A percentile compares a stretch with the other conserved stretches of the same genome.
phyloP scores from a whole-genome alignment of 2,888 invertebrate species.

The Agonopterix alstromeriana region DNA sequence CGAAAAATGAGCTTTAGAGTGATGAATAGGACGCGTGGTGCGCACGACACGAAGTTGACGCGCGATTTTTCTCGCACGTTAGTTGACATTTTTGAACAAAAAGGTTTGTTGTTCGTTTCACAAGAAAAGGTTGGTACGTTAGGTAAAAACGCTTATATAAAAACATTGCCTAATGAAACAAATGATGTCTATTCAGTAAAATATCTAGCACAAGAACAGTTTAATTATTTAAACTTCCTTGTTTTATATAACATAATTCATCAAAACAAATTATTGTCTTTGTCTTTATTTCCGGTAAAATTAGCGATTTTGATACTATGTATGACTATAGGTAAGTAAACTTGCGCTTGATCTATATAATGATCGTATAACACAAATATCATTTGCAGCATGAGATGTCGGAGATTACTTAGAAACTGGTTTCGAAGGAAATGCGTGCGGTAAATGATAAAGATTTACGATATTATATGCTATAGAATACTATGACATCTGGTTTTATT shows the following conservation, averaged over 20 bases:
- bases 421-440: conserved; percentile 56
- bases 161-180: no score
- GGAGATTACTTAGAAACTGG: conserved; percentile 23
- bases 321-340: no score
- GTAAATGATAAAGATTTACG: conserved; percentile 58
- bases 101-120: conserved; percentile 14
- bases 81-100: conserved; percentile 41
- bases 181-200: no score
- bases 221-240: not conserved
- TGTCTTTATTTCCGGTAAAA: no score
- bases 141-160: no score
- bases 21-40: conserved; percentile 66
- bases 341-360: no score
- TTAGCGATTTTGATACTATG: no score
- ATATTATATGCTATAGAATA: conserved; percentile 30
- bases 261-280: no score
- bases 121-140: not conserved
- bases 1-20: conserved; percentile 45
- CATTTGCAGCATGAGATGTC: conserved; percentile 16
- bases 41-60: conserved; percentile 53
- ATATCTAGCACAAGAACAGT: no score
- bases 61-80: conserved; percentile 60
- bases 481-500: conserved; percentile 19
- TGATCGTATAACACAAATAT: no score
- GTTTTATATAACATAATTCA: no score